A percentile compares a stretch with the other conserved stretches of the same genome.
phyloP scores from a whole-genome alignment of 2,113 vertebrate species.

The Passerina amoena region DNA sequence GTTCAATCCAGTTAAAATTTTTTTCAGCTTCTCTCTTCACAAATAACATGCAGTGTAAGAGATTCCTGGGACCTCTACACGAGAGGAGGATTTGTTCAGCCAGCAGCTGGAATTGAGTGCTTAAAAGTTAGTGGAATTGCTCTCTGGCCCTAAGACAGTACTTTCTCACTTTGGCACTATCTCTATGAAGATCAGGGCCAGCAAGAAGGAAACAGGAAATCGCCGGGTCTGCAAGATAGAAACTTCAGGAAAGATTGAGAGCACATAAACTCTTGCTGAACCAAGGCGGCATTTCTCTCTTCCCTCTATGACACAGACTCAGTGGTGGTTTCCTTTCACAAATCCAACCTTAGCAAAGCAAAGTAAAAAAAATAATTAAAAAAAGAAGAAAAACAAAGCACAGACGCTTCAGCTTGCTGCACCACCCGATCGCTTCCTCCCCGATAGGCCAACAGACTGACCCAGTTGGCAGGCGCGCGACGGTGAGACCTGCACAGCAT shows the following conservation, averaged over 20 bases:
- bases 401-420: slow-evolving; percentile 12
- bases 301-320: neutral
- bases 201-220: slow-evolving; percentile 64
- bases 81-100: neutral
- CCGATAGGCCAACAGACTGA: slow-evolving; percentile 22
- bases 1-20: neutral
- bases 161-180: slow-evolving; percentile 18
- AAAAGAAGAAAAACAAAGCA: neutral
- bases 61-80: neutral
- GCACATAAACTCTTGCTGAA: slow-evolving; percentile 57
- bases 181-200: slow-evolving; percentile 25
- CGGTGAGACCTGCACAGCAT: slow-evolving; percentile 35
- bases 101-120: neutral
- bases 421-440: slow-evolving; percentile 27
- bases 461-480: neutral
- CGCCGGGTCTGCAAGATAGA: slow-evolving; percentile 30
- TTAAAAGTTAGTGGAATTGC: neutral
- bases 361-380: neutral
- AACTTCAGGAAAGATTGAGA: slow-evolving; percentile 47
- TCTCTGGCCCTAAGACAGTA: neutral
- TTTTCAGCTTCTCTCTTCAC: neutral
- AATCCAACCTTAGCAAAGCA: slow-evolving; percentile 12
- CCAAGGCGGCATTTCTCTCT: neutral
- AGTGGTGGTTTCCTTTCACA: neutral
- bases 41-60: neutral